Evolutionary conservation across 2,888 invertebrate species (phyloP), one percentile per base, ranked within the genome.

Genomic region (Odontothrips loti): DNA sequence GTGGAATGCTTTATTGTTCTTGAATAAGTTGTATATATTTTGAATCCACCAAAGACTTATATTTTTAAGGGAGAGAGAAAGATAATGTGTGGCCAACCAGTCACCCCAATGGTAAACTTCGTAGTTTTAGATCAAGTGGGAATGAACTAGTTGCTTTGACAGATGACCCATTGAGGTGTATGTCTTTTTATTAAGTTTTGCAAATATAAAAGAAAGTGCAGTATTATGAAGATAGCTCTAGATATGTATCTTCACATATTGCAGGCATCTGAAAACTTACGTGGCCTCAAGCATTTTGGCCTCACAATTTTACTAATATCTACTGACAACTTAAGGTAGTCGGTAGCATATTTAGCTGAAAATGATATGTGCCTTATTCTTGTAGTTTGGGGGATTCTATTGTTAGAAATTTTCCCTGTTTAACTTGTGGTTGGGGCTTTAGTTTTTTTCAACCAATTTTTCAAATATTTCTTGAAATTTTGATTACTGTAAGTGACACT

Each of bases 11-110:
- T 17, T 20, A 58, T 58, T 58, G 15, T 58, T 17, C n/a, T 6
- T 58, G 58, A 58, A 0, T 58, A 75, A 75, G 23, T 43, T 75
- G 68, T 75, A 75, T 23, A 75, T 75, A 75, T 75, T 75, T 75
- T 23, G 10, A 75, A 75, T 27, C 68, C 27, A 75, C 68, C 68
- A 75, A 75, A 75, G 68, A 75, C 68, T 75, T 75, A 27, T 75
- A 75, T 75, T 27, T 75, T 75, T 75, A 75, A 27, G 23, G 68
- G 68, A 75, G 68, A 75, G 68, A 75, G 68, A 75, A 75, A 75
- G 68, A 75, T 75, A 75, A 23, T 75, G 68, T 75, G 23, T 75
- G 68, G 23, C 68, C 17, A 27, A 75, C 10, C 8, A 23, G 68
- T 75, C 27, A 27, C n/a, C 68, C 23, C 10, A 27, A 27, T 75